Evolutionary conservation across 2,888 invertebrate genomes (phyloP), one percentile per base, ranked within the genome.

Genomic region (Nomada fabriciana): DNA sequence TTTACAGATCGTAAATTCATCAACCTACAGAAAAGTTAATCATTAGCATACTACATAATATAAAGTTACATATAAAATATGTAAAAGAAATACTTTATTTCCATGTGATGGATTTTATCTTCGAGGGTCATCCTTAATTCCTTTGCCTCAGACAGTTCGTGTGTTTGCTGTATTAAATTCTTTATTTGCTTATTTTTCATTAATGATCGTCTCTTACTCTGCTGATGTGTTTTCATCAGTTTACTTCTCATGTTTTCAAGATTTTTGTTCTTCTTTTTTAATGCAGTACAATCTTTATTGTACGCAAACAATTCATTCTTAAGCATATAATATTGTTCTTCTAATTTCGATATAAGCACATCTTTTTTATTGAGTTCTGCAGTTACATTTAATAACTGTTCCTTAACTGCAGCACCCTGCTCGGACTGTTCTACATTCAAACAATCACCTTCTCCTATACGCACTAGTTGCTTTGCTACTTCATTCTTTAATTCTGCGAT

Each of bases 1-100:
- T 91, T 91, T 60, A 85, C 80, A 23, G 25, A 69, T 72, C 86
- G 87, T 75, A 88, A 73, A 1, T 75, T 53, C 1, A 71, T 69
- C 53, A 89, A 83, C 63, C 90, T 91, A 74, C 4, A 67, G 72
- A 43, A 25, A 82, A 47, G 15, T 59, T 29, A 25, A 4, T 18
- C 7, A 50, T 29, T 68, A 60, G n/a, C 43, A 20, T 15, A 25
- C 18, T 11, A 25, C 36, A 53, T 64, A 25, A 25, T 43, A 47
- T 47, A 71, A 42, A 20, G 13, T 25, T 43, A 25, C 55, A 29
- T 69, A 73, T 13, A 9, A 64, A 67, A 11, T 20, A 20, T 55
- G 9, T 18, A 65, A 11, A 60, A 59, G 55, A 20, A 57, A 85
- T 65, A 90, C 91, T 83, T 81, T 42, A 74, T 77, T 50, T 85